phyloP scores from a whole-genome alignment of 1,140 invertebrate species.

The Mycetomoellerius zeteki region DNA sequence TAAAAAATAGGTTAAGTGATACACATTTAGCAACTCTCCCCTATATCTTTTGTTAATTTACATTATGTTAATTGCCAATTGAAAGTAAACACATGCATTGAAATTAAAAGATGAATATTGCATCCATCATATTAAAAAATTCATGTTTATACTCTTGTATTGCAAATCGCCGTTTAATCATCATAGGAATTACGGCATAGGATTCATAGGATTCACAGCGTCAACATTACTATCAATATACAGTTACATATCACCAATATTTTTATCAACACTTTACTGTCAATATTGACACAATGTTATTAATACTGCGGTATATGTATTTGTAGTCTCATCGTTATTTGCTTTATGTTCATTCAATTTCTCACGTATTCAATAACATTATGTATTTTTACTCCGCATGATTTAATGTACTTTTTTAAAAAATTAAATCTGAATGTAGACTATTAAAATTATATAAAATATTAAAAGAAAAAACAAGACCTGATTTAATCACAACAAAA shows the following conservation, averaged over 20 bases:
- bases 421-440: conserved; percentile 16
- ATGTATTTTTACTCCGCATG: not conserved
- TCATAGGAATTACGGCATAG: not conserved
- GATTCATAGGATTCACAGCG: not conserved
- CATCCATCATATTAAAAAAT: not conserved
- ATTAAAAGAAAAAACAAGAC: not conserved
- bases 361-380: not conserved
- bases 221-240: conserved; percentile 24
- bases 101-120: conserved; percentile 12
- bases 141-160: not conserved
- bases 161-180: not conserved
- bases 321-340: conserved; percentile 10
- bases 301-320: not conserved
- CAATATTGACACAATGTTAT: conserved; percentile 1
- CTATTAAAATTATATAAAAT: not conserved
- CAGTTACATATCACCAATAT: not conserved
- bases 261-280: conserved; percentile 19
- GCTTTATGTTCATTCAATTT: not conserved
- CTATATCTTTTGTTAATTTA: not conserved
- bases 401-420: not conserved
- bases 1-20: too few species aligned
- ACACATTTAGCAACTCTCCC: too few species aligned
- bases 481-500: not conserved
- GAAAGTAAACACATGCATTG: not conserved
- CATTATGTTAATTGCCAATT: conserved; percentile 26